Evolutionary conservation across 2,113 vertebrate genomes (phyloP).

Genomic region (Eonycteris spelaea): DNA sequence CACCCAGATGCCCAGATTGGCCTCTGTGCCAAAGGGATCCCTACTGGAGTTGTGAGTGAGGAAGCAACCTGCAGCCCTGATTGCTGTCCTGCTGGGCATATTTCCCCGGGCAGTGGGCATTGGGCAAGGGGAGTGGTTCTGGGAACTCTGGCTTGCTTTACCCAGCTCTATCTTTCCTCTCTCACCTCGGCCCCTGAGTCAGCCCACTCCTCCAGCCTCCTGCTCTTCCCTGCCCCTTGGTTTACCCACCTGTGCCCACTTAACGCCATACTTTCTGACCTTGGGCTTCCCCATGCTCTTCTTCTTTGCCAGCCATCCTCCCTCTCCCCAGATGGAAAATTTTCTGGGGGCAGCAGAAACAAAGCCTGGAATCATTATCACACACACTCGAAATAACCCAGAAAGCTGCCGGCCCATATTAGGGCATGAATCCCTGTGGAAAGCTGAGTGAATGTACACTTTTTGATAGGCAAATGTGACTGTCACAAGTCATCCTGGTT

Average conservation of each 20-base stretch:
- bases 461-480: conserved; percentile 89
- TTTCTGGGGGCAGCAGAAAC: conserved; percentile 63
- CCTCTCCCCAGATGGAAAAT: conserved; percentile 45
- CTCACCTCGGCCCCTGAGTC: not conserved
- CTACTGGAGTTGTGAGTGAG: not conserved
- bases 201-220: not conserved
- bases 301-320: not conserved
- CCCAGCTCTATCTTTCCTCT: not conserved
- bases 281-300: conserved; percentile 20
- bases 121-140: not conserved
- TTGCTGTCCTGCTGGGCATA: not conserved
- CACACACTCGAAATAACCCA: conserved; percentile 96
- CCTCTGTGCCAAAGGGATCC: not conserved
- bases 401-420: conserved; percentile 95
- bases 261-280: conserved; percentile 26
- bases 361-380: conserved; percentile 92
- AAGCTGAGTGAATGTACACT: conserved; percentile 87
- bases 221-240: not conserved
- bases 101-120: not conserved
- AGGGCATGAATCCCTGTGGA: conserved; percentile 90
- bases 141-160: not conserved
- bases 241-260: not conserved
- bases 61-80: not conserved
- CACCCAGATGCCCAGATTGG: not conserved
- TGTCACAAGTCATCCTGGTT: conserved; percentile 67